Conservation (phyloP, 2,888 invertebrate species). For the Timema cristinae region DNA sequence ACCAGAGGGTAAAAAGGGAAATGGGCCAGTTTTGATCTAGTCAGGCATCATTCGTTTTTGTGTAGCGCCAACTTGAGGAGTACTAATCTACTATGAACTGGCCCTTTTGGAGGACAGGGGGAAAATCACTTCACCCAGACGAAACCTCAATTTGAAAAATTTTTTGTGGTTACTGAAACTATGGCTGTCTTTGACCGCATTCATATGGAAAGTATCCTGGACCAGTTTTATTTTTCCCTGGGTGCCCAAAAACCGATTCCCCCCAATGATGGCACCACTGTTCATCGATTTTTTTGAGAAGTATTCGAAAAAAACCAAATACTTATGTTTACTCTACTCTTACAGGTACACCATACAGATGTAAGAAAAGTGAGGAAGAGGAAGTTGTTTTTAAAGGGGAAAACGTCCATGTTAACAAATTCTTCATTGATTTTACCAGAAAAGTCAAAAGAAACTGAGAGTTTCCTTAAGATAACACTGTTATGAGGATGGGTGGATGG, state of each 20-base stretch:
- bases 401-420: slow-evolving; percentile 32
- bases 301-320: slow-evolving; percentile 33
- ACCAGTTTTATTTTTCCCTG: slow-evolving; percentile 22
- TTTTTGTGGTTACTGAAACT: slow-evolving; percentile 19
- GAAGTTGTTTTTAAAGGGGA: slow-evolving; percentile 32
- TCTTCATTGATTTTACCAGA: slow-evolving; percentile 33
- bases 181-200: slow-evolving; percentile 22
- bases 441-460: slow-evolving; percentile 33
- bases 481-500: slow-evolving; percentile 29
- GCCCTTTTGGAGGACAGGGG: slow-evolving; percentile 4
- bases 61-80: too few species aligned
- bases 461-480: slow-evolving; percentile 33
- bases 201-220: slow-evolving; percentile 21
- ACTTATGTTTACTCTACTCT: slow-evolving; percentile 34
- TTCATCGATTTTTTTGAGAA: slow-evolving; percentile 27
- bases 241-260: slow-evolving; percentile 23
- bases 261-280: slow-evolving; percentile 12
- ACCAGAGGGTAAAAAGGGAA: too few species aligned
- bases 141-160: slow-evolving; percentile 6
- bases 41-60: too few species aligned
- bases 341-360: slow-evolving; percentile 30
- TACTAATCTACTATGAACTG: too few species aligned
- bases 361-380: slow-evolving; percentile 26
- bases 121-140: background rate
- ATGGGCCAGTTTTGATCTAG: too few species aligned